Base-by-base conservation (phyloP, 2,797 vertebrate genomes). In the Lacerta bilineata region DNA sequence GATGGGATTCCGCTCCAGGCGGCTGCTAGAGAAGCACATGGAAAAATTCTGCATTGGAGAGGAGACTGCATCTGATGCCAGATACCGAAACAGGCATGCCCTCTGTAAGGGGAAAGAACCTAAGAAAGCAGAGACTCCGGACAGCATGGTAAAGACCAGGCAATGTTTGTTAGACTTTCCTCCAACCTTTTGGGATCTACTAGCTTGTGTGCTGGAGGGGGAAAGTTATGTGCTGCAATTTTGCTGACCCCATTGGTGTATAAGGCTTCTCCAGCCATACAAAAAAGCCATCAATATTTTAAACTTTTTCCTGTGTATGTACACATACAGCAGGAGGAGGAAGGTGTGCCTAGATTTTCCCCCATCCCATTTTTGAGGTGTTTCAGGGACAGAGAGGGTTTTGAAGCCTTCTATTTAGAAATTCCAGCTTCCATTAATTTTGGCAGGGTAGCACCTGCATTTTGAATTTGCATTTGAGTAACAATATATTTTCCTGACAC, bases 1-100 rank as follows among this genome's bases (percentile, higher is more conserved):
- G 8, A 89, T 89, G 88, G 61, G 84, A 5, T 89, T 89, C 43
- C 71, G 29, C 36, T 86, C 84, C 43, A 81, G 79, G 46, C 61
- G 29, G 27, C 88, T 89, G 71, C 79, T 89, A 69, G 71, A 86
- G 27, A 89, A 89, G 46, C 88, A 89, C 36, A 69, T 43, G 33
- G 88, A 86, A 69, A 89, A 82, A 82, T 89, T 89, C 71, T 89
- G 88, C 71, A 86, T 89, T 39, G 88, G 88, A 69, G 8, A 27
- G 81, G 88, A 86, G 77, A 76, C 83, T 15, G 18, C 64, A 77
- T 50, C 23, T 3, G 36, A 80, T 81, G 33, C 43, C 59, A 85
- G 41, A 86, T 36, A 82, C 41, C 55, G 11, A 6, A 80, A 85
- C 15, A n/a, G 83, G 43, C 71, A 85, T 33, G 10, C 39, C 68